phyloP scores from a whole-genome alignment of 2,113 vertebrate species.

The Larimichthys polyactis region DNA sequence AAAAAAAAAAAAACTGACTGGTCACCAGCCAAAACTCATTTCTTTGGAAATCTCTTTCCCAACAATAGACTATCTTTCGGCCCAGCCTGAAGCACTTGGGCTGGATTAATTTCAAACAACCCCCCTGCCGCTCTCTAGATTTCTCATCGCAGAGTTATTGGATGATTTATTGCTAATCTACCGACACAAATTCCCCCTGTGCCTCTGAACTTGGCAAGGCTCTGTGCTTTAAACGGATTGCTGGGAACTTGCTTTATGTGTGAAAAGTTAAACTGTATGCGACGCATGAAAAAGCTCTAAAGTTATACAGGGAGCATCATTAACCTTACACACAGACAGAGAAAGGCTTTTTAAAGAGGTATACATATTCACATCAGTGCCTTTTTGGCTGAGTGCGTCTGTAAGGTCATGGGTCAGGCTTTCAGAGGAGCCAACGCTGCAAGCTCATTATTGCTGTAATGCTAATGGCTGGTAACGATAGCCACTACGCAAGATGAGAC shows the following conservation, averaged over 20 bases:
- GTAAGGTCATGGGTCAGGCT: constrained; percentile 65
- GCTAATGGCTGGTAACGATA: constrained; percentile 62
- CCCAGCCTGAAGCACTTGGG: constrained; percentile 63
- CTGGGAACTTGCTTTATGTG: constrained; percentile 57
- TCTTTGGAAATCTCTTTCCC: constrained; percentile 71
- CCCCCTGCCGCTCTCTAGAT: constrained; percentile 60
- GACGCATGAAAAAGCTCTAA: constrained; percentile 50
- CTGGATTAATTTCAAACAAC: constrained; percentile 77
- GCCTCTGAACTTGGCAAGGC: constrained; percentile 77
- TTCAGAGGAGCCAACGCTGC: constrained; percentile 55
- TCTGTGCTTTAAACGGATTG: constrained; percentile 77
- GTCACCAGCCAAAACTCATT: constrained; percentile 76
- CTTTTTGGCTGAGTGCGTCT: constrained; percentile 45
- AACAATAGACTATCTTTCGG: constrained; percentile 73
- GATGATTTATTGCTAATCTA: constrained; percentile 84
- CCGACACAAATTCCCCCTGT: constrained; percentile 77
- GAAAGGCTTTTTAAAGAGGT: constrained; percentile 35
- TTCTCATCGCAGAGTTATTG: constrained; percentile 77
- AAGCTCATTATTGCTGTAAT: constrained; percentile 68
- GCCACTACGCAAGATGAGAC: constrained; percentile 63
- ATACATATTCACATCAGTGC: constrained; percentile 31
- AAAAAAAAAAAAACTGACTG: constrained; percentile 65
- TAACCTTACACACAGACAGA: constrained; percentile 49
- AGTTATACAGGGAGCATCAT: constrained; percentile 45
- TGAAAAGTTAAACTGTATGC: constrained; percentile 63